Percentiles rank a stretch among this genome's conserved stretches.
Conservation (phyloP, 1,140 invertebrate species). For the Chironomus tepperi region DNA sequence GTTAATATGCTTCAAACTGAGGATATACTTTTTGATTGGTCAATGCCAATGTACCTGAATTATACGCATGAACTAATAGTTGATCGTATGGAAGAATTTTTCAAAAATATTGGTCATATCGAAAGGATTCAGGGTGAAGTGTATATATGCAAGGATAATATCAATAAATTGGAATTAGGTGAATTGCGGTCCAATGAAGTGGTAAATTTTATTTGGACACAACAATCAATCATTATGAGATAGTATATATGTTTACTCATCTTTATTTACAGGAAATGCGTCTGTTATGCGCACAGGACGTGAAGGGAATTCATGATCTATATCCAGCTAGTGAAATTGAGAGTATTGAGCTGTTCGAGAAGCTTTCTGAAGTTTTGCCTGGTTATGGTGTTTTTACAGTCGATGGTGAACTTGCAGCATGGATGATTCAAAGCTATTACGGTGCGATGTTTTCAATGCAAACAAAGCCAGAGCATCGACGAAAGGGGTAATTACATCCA, state of each 20-base stretch:
- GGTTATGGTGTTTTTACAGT: conserved; percentile 67
- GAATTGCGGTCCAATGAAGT: conserved; percentile 52
- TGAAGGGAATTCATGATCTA: conserved; percentile 67
- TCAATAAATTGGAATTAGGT: conserved; percentile 45
- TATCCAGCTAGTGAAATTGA: conserved; percentile 81
- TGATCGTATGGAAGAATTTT: conserved; percentile 54
- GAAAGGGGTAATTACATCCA: conserved; percentile 51
- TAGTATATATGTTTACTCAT: conserved; percentile 25
- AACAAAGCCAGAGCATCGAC: conserved; percentile 66
- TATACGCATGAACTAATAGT: conserved; percentile 70
- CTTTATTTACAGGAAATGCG: conserved; percentile 45
- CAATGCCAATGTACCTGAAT: conserved; percentile 70
- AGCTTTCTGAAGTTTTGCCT: conserved; percentile 61
- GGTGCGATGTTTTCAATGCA: conserved; percentile 88
- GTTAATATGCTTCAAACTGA: conserved; percentile 60
- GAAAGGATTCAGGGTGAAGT: conserved; percentile 68
- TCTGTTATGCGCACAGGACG: conserved; percentile 63
- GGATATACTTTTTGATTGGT: conserved; percentile 66
- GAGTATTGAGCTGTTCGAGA: conserved; percentile 68
- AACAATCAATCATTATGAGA: background rate
- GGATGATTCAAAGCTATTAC: conserved; percentile 83
- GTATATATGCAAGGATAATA: conserved; percentile 56
- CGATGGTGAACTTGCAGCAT: conserved; percentile 59
- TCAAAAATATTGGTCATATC: conserved; percentile 48
- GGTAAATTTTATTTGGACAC: conserved; percentile 25